A percentile compares a stretch with the other conserved stretches of the same genome.
phyloP scores from a whole-genome alignment of 2,888 invertebrate species.

The Cephonodes hylas region DNA sequence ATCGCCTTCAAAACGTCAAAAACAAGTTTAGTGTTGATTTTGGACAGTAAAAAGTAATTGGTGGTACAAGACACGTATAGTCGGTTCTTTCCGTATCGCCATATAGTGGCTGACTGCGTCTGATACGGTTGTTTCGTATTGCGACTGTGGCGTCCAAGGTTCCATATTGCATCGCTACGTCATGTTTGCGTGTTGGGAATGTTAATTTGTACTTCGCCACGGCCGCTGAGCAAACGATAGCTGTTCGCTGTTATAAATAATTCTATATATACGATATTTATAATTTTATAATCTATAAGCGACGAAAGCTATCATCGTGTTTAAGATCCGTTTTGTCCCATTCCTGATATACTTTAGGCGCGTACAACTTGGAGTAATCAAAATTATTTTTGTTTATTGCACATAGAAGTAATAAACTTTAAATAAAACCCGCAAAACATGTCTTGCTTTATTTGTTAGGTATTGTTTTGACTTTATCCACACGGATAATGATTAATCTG shows the following conservation, averaged over 20 bases:
- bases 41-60: neutral
- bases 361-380: too few species aligned
- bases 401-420: neutral
- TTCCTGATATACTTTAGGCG: neutral
- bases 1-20: too few species aligned
- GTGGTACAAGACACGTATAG: neutral
- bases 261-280: neutral
- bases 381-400: too few species aligned
- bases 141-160: neutral
- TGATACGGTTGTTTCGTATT: constrained; percentile 2
- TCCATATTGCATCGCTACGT: neutral
- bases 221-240: neutral
- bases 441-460: neutral
- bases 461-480: neutral
- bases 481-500: neutral
- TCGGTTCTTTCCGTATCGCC: neutral
- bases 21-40: neutral
- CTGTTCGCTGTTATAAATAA: neutral
- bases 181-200: constrained; percentile 2
- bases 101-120: neutral
- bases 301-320: neutral
- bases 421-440: neutral
- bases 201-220: neutral
- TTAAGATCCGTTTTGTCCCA: neutral
- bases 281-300: too few species aligned